These are phyloP conservation scores for Platerodrilus igneus DNA, from an alignment of 2,888 invertebrate species.

Conservation along the genomic window DNA sequence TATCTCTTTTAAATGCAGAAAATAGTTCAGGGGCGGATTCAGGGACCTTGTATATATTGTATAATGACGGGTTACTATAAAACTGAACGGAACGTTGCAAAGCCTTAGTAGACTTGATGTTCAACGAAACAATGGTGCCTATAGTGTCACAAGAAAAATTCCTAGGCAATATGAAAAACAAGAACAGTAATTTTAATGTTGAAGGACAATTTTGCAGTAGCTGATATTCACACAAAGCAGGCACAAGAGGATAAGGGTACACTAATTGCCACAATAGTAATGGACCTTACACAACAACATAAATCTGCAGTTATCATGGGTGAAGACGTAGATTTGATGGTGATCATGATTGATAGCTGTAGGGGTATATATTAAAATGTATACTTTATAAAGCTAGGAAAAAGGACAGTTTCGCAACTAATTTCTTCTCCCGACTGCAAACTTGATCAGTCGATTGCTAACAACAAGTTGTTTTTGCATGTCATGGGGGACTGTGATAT, in stretches of 20 bases:
- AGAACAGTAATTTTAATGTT: slow-evolving; percentile 9
- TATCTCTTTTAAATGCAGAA: no score
- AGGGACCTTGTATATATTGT: no score
- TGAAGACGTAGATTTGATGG: slow-evolving; percentile 8
- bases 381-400: slow-evolving; percentile 9
- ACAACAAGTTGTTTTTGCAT: slow-evolving; percentile 10
- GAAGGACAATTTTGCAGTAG: slow-evolving; percentile 5
- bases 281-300: not conserved
- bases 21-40: no score
- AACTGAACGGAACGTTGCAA: no score
- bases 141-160: slow-evolving; percentile 8
- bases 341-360: slow-evolving; percentile 9
- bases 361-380: slow-evolving; percentile 7
- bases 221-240: slow-evolving; percentile 5
- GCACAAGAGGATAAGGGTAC: slow-evolving; percentile 1
- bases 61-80: no score
- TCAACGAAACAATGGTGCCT: slow-evolving; percentile 3
- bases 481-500: slow-evolving; percentile 8
- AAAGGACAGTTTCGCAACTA: slow-evolving; percentile 5
- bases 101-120: slow-evolving; percentile 5
- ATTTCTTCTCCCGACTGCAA: slow-evolving; percentile 7
- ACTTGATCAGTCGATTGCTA: slow-evolving; percentile 4
- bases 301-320: slow-evolving; percentile 4
- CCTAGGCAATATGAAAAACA: slow-evolving; percentile 8
- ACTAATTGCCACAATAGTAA: slow-evolving; percentile 5